These are phyloP conservation scores for Dendroctonus ponderosae DNA, from an alignment of 1,140 invertebrate genomes.

Conservation along the genomic window DNA sequence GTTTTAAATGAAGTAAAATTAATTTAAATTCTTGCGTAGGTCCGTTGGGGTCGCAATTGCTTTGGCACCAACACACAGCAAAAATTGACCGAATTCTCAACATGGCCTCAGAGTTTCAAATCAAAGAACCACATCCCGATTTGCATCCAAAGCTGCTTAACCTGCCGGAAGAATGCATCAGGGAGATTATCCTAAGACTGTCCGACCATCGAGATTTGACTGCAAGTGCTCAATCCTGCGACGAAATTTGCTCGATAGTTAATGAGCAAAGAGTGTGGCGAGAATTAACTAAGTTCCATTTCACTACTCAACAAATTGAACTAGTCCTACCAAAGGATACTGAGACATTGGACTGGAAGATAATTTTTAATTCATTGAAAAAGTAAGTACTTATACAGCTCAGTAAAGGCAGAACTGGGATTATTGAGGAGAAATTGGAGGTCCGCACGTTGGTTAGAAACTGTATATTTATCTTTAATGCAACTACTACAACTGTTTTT, in stretches of 20 bases:
- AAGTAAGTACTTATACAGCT: slow-evolving; percentile 55
- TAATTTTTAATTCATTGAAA: slow-evolving; percentile 70
- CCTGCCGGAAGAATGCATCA: slow-evolving; percentile 89
- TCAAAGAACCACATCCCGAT: slow-evolving; percentile 77
- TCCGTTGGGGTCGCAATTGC: slow-evolving; percentile 79
- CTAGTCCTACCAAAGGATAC: slow-evolving; percentile 60
- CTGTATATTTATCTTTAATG: no score
- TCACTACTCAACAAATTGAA: slow-evolving; percentile 80
- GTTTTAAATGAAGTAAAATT: no score
- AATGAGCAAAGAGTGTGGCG: slow-evolving; percentile 90
- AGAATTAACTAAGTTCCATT: slow-evolving; percentile 89
- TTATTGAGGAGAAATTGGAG: no score
- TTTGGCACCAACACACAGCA: slow-evolving; percentile 86
- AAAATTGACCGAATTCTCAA: slow-evolving; percentile 80
- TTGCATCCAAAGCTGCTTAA: slow-evolving; percentile 81
- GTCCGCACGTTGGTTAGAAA: no score
- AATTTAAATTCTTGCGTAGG: slow-evolving; percentile 41
- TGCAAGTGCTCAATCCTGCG: slow-evolving; percentile 58
- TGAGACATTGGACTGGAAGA: slow-evolving; percentile 65
- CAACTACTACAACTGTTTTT: no score
- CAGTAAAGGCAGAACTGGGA: no score
- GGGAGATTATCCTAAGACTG: slow-evolving; percentile 85
- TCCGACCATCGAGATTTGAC: slow-evolving; percentile 90
- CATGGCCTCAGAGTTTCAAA: slow-evolving; percentile 77
- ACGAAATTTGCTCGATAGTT: slow-evolving; percentile 74